Percentiles rank a stretch among this genome's conserved stretches.
Conservation (phyloP, 2,797 vertebrate species). For the Microchirus variegatus region DNA sequence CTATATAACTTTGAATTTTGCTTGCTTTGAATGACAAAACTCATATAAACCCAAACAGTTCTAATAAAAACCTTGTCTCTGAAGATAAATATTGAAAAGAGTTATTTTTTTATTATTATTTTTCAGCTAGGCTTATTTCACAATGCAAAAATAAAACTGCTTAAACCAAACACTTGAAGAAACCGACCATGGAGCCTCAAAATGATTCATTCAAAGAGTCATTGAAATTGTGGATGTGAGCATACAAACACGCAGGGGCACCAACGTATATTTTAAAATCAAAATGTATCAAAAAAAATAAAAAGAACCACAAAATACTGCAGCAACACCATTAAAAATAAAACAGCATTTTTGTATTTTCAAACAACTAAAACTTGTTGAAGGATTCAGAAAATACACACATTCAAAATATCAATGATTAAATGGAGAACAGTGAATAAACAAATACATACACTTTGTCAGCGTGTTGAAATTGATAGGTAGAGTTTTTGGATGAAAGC, state of each 20-base stretch:
- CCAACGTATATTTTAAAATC: background rate
- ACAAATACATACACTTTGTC: no score
- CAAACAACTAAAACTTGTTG: no score
- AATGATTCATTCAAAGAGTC: no score
- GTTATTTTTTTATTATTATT: slow-evolving; percentile 7
- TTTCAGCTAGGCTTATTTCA: slow-evolving; percentile 46
- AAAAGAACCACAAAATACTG: background rate
- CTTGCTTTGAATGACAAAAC: slow-evolving; percentile 61
- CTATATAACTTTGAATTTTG: slow-evolving; percentile 63
- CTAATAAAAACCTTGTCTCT: slow-evolving; percentile 53
- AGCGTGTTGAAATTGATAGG: no score
- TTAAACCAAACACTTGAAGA: slow-evolving; percentile 31
- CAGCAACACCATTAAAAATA: slow-evolving; percentile 1
- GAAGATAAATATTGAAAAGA: slow-evolving; percentile 61
- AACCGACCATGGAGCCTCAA: slow-evolving; percentile 33
- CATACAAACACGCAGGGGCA: no score
- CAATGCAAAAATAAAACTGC: slow-evolving; percentile 26
- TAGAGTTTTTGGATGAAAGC: no score
- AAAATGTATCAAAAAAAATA: background rate
- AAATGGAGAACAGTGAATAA: no score
- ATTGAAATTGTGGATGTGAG: slow-evolving; percentile 9
- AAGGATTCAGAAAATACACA: no score
- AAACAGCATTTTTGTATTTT: background rate
- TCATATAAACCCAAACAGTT: slow-evolving; percentile 69
- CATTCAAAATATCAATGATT: no score